Base-by-base conservation (phyloP, 37 sponge, comb jelly and placozoan genomes). In the Spongia lamella region DNA sequence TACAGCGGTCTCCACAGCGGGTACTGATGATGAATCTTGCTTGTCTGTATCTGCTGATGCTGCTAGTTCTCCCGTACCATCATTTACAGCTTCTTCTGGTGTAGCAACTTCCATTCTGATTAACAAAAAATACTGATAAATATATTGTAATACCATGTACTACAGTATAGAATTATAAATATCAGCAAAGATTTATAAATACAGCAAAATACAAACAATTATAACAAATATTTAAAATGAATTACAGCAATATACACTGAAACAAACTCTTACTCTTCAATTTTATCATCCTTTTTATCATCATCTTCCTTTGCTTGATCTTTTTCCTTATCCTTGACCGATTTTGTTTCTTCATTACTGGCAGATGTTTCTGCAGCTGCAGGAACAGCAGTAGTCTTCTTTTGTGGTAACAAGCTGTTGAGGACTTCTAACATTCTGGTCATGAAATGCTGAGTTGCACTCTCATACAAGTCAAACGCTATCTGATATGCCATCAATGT, bases 381-480 rank as follows among this genome's bases (percentile, higher is more conserved):
- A 13, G 78, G 57, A n/a, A 72, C 20, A 35, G 74, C 60, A 27
- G 76, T 11, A 36, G 25, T 69, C 25, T 50, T 34, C 47, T 66
- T 53, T 1, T 80, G 52, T 38, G 89, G 90, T 11, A 86, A 71
- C 14, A 79, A 75, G 2, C 59, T 38, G n/a, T 72, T 68, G 13
- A 95, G 27, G 4, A 62, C 61, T 20, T 88, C 86, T 73, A 82
- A 70, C 0, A 95, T 80, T 1, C 66, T 56, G 4, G 80, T 61
- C 50, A 89, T 70, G 63, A 91, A 94, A 50, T 88, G 84, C 77
- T 97, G 99, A 22, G 93, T 84, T 22, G 99, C 90, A 68, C 87
- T 80, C 62, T 97, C 95, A 73, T 94, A 94, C 71, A 97, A 62
- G 59, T 97, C 99, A 87, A 97, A 97, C 19, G 87, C 93, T n/a